phyloP scores from a whole-genome alignment of 2,113 vertebrate species.

The Syngnathoides biaculeatus region DNA sequence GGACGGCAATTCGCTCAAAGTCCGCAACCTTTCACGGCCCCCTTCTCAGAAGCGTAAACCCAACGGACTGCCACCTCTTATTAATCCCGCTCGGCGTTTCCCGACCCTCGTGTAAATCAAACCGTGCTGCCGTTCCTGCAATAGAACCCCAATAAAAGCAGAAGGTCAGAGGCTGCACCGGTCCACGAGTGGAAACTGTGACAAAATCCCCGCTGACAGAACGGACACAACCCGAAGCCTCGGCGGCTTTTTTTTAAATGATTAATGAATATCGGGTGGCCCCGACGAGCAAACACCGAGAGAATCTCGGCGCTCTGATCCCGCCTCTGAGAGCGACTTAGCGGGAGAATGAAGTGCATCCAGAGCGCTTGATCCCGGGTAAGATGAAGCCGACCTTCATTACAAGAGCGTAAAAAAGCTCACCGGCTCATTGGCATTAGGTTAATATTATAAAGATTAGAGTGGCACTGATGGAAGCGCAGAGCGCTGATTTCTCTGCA shows the following conservation, averaged over 20 bases:
- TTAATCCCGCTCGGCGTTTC: slow-evolving; percentile 17
- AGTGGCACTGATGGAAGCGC: slow-evolving; percentile 2
- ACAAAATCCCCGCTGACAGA: slow-evolving; percentile 8
- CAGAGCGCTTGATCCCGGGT: slow-evolving; percentile 4
- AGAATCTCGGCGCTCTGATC: slow-evolving; percentile 4
- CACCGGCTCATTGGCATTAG: slow-evolving; percentile 7
- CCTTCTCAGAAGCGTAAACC: slow-evolving; percentile 67
- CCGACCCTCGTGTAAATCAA: slow-evolving; percentile 59
- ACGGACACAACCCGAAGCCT: background rate
- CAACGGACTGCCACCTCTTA: slow-evolving; percentile 49
- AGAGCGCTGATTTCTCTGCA: slow-evolving; percentile 1
- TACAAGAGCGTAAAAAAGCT: slow-evolving; percentile 11
- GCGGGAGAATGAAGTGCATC: slow-evolving; percentile 11
- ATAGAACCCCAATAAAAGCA: slow-evolving; percentile 38
- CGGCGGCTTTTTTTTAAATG: slow-evolving; percentile 5
- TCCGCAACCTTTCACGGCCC: slow-evolving; percentile 60
- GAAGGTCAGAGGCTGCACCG: slow-evolving; percentile 48
- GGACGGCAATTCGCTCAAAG: slow-evolving; percentile 40
- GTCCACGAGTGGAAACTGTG: slow-evolving; percentile 30
- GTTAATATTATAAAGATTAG: slow-evolving; percentile 9
- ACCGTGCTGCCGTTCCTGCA: slow-evolving; percentile 7
- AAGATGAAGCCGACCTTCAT: slow-evolving; percentile 6
- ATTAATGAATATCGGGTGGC: slow-evolving; percentile 15
- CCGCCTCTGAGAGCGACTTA: slow-evolving; percentile 10
- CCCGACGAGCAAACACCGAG: slow-evolving; percentile 3